Evolutionary conservation across 2,888 invertebrate species (phyloP).

Genomic region (Cephus pygmeus): DNA sequence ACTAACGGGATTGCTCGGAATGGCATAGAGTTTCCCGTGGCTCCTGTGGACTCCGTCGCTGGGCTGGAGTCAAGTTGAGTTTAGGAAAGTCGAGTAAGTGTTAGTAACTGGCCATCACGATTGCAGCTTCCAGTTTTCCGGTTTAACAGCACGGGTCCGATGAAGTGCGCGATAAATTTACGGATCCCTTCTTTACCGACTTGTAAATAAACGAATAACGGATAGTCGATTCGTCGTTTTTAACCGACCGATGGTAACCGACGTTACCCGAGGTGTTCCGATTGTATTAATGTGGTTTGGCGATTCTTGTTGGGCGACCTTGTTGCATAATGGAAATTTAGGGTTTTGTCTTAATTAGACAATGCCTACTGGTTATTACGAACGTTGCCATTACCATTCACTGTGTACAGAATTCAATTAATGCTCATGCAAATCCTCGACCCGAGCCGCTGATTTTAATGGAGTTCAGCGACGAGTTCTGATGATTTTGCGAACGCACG

Average conservation of each 20-base stretch:
- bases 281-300: background rate
- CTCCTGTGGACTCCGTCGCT: background rate
- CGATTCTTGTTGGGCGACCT: background rate
- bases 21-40: slow-evolving; percentile 26
- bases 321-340: background rate
- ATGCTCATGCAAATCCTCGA: background rate
- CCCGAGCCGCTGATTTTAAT: background rate
- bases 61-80: background rate
- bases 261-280: background rate
- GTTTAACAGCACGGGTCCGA: background rate
- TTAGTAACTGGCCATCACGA: background rate
- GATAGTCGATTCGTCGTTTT: background rate
- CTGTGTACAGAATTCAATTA: background rate
- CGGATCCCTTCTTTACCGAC: background rate
- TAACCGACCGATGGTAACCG: background rate
- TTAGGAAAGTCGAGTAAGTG: background rate
- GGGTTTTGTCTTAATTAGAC: background rate
- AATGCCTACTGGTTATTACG: background rate
- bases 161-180: background rate
- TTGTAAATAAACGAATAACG: background rate
- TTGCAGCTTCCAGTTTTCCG: background rate
- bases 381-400: background rate
- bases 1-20: slow-evolving; percentile 52
- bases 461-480: background rate
- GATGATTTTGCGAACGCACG: background rate